phyloP scores from a whole-genome alignment of 2,797 vertebrate genomes.

The Tapirus indicus region DNA sequence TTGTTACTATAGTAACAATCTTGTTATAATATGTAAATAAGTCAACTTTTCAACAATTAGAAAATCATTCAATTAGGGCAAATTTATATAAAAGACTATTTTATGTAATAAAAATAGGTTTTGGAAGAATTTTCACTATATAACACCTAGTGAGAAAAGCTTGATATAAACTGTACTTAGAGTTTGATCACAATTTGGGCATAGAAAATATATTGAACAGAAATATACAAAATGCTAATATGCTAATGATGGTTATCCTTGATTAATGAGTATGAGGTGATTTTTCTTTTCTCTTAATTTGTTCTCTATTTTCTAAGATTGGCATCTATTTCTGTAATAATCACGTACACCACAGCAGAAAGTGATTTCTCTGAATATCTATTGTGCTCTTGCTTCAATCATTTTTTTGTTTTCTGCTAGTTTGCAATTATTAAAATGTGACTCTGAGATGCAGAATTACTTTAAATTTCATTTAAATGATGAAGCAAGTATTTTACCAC shows the following conservation, averaged over 20 bases:
- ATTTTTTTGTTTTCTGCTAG: constrained; percentile 30
- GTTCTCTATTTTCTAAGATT: background rate
- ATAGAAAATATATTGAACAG: background rate
- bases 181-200: background rate
- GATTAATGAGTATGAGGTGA: background rate
- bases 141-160: background rate
- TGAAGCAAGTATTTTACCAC: constrained; percentile 24
- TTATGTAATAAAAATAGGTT: background rate
- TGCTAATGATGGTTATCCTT: background rate
- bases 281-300: background rate
- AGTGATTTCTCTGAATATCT: background rate
- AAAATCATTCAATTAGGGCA: background rate
- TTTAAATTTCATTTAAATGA: constrained; percentile 47
- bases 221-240: constrained; percentile 16
- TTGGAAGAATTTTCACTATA: background rate
- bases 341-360: background rate
- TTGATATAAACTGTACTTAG: background rate
- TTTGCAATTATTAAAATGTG: constrained; percentile 45
- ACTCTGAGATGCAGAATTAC: background rate
- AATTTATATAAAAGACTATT: background rate
- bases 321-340: background rate
- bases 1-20: background rate
- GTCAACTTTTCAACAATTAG: background rate
- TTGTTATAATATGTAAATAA: background rate
- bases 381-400: background rate